Conservation (phyloP, 2,888 invertebrate species). For the Lepidocyrtoides sp. region DNA sequence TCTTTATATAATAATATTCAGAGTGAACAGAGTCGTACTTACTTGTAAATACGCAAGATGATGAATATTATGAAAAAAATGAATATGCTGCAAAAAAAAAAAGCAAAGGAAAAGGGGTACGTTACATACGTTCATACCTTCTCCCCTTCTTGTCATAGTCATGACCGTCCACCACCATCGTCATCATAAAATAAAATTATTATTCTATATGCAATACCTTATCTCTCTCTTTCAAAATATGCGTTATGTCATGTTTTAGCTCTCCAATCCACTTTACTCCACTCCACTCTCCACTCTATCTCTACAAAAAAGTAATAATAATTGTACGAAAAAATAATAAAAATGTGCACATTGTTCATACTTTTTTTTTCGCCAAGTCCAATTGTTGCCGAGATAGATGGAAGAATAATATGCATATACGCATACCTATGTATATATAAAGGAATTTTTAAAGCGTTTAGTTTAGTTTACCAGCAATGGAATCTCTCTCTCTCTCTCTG, state of each 20-base stretch:
- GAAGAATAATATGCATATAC: too few species aligned
- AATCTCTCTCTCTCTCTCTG: too few species aligned
- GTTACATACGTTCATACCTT: too few species aligned
- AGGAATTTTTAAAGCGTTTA: background rate
- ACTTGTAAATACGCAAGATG: too few species aligned
- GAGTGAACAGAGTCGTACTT: too few species aligned
- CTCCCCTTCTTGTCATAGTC: constrained; percentile 46
- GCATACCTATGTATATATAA: too few species aligned
- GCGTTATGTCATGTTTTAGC: constrained; percentile 47
- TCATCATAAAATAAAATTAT: constrained; percentile 60
- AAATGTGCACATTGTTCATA: constrained; percentile 52
- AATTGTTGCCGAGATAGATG: constrained; percentile 19
- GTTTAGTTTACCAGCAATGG: background rate
- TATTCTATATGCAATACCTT: constrained; percentile 55
- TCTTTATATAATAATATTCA: too few species aligned
- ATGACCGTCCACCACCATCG: constrained; percentile 61
- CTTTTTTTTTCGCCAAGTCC: constrained; percentile 42
- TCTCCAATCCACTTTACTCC: background rate
- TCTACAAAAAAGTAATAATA: constrained; percentile 10
- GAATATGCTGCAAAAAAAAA: too few species aligned
- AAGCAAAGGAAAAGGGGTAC: background rate
- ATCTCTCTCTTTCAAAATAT: constrained; percentile 24
- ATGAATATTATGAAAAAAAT: too few species aligned
- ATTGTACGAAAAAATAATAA: constrained; percentile 39
- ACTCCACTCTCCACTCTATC: background rate